Evolutionary conservation across 2,797 vertebrate genomes (phyloP), one percentile per base, ranked within the genome.

Genomic region (Helicolenus hilgendorfi): DNA sequence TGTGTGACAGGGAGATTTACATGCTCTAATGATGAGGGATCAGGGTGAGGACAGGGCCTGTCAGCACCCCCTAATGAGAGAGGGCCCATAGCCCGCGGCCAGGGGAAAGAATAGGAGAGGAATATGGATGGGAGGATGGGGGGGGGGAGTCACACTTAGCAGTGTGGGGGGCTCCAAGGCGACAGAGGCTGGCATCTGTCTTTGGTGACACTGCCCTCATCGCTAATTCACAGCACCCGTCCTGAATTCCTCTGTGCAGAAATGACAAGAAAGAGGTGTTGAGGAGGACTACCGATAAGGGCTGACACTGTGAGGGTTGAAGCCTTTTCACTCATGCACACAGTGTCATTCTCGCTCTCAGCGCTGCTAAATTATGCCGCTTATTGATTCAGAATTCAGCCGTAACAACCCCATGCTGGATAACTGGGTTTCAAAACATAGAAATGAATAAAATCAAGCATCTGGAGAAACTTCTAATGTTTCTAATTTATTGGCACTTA

Each of bases 11-110:
- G 91, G 93, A 95, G 92, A 97, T 97, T 97, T 97, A 97, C 96
- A 97, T 97, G 96, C 95, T 96, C 91, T 97, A 97, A 97, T 97
- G 96, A 97, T 97, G 97, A 97, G 96, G 97, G 95, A 97, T 97
- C 94, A 95, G 88, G 91, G 84, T 71, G 93, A 96, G 90, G 95
- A 96, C 94, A 93, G 96, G 84, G 87, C 93, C 96, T 97, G 97
- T 97, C 96, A 96, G 95, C 90, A 53, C 89, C 91, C 95, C 95
- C 95, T 97, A 97, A 97, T 97, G 95, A 97, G 95, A 90, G 87
- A 73, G 77, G 89, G 89, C 80, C 87, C 86, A 81, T 95, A 92
- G 95, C 96, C 96, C 0, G 53, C 81, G 95, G 96, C 92, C 83
- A 79, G 64, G 86, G 58, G 92, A 86, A 92, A 88, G 94, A 91